These are phyloP conservation scores for Noctilio leporinus DNA, from an alignment of 2,113 vertebrate genomes.

Conservation along the genomic window DNA sequence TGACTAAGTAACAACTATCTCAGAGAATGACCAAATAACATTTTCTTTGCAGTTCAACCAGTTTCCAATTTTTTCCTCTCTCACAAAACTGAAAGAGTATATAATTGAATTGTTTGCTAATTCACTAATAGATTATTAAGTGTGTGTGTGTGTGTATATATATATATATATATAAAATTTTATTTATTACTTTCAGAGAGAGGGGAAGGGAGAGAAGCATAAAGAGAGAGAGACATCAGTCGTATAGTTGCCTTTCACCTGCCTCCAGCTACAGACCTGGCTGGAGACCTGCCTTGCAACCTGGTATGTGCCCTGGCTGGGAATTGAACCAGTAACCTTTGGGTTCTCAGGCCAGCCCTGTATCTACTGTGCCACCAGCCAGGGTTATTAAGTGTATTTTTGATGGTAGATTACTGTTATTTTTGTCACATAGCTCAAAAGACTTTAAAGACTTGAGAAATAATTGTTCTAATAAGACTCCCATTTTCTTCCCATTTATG, in stretches of 20 bases:
- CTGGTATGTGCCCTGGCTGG: too few species aligned
- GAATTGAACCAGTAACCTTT: too few species aligned
- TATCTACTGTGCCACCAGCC: too few species aligned
- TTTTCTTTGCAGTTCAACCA: neutral
- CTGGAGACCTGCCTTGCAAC: too few species aligned
- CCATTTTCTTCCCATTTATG: neutral
- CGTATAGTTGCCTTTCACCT: too few species aligned
- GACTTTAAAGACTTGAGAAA: neutral
- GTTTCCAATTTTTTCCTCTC: constrained; percentile 8
- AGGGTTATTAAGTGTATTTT: constrained; percentile 17
- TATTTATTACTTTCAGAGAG: too few species aligned
- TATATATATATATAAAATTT: too few species aligned
- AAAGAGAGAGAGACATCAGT: too few species aligned
- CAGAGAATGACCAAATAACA: neutral
- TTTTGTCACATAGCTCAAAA: constrained; percentile 23
- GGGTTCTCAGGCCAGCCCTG: too few species aligned
- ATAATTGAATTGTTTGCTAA: constrained; percentile 28
- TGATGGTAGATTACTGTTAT: neutral
- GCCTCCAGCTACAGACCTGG: too few species aligned
- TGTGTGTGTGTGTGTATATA: too few species aligned
- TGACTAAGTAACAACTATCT: neutral
- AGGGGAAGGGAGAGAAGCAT: too few species aligned
- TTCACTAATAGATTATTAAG: neutral
- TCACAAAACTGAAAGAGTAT: neutral
- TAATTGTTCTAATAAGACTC: neutral